Conservation (phyloP, 1,140 invertebrate species). For the Nasonia vitripennis region DNA sequence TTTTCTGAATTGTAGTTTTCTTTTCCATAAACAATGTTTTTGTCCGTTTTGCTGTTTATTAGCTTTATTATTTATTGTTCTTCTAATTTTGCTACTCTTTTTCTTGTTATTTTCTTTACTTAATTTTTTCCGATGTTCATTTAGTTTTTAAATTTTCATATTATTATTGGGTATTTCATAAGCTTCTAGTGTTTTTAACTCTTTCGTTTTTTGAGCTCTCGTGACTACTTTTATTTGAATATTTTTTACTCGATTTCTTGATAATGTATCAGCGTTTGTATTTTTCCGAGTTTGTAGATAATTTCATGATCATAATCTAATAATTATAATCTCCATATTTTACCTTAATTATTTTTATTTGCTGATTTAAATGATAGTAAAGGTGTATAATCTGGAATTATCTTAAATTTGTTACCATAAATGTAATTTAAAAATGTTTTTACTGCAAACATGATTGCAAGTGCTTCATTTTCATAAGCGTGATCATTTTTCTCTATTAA, state of each 20-base stretch:
- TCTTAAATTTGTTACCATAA: slow-evolving; percentile 45
- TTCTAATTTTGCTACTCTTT: not conserved
- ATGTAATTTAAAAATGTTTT: slow-evolving; percentile 42
- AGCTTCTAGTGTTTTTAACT: too few relatives aligned
- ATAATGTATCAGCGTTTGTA: not conserved
- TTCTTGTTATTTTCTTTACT: slow-evolving; percentile 3
- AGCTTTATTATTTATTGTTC: not conserved
- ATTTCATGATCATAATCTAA: slow-evolving; percentile 66
- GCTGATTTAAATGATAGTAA: slow-evolving; percentile 51
- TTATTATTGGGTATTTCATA: too few relatives aligned
- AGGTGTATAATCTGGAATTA: slow-evolving; percentile 49
- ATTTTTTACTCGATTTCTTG: too few relatives aligned
- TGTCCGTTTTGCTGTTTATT: too few relatives aligned
- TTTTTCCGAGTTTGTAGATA: slow-evolving; percentile 56
- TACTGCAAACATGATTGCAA: slow-evolving; percentile 63
- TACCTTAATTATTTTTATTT: slow-evolving; percentile 59
- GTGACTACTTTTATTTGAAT: too few relatives aligned
- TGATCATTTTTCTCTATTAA: slow-evolving; percentile 57
- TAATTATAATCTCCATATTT: slow-evolving; percentile 62
- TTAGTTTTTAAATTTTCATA: not conserved
- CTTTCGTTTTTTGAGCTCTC: too few relatives aligned
- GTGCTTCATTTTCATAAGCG: slow-evolving; percentile 69
- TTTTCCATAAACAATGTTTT: too few relatives aligned
- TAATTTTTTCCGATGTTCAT: slow-evolving; percentile 47
- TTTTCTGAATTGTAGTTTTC: too few relatives aligned